Conservation (phyloP, 2,797 vertebrate species). For the Cryptoprocta ferox region DNA sequence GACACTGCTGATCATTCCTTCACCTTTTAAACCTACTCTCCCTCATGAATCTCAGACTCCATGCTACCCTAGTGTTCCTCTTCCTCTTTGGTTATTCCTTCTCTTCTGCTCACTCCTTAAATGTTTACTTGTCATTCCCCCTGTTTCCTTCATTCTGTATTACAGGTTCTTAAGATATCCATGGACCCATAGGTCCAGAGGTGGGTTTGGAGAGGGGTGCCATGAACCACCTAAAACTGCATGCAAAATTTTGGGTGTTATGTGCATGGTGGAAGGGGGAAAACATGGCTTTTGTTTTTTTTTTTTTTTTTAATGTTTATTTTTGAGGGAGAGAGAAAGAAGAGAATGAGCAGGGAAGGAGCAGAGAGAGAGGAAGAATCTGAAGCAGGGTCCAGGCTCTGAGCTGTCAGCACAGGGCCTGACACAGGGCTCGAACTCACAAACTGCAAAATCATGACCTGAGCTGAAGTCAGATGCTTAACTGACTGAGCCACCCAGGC, state of each 20-base stretch:
- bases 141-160: background rate
- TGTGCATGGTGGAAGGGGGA: background rate
- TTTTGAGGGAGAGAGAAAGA: no score
- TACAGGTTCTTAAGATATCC: background rate
- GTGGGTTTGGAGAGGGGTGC: background rate
- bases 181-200: background rate
- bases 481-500: no score
- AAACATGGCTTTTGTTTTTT: background rate
- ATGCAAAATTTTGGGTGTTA: background rate
- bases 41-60: background rate
- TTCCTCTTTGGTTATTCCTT: background rate
- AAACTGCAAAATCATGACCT: no score
- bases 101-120: background rate
- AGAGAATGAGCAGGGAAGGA: no score
- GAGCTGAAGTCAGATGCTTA: no score
- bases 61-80: background rate
- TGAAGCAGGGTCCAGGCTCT: no score
- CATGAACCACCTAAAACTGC: background rate
- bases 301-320: no score
- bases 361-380: no score
- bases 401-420: no score
- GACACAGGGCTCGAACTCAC: no score
- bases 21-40: slow-evolving; percentile 10
- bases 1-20: background rate
- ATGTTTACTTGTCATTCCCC: background rate